Evolutionary conservation across 2,113 vertebrate genomes (phyloP), one percentile per base, ranked within the genome.

Genomic region (Origma solitaria): DNA sequence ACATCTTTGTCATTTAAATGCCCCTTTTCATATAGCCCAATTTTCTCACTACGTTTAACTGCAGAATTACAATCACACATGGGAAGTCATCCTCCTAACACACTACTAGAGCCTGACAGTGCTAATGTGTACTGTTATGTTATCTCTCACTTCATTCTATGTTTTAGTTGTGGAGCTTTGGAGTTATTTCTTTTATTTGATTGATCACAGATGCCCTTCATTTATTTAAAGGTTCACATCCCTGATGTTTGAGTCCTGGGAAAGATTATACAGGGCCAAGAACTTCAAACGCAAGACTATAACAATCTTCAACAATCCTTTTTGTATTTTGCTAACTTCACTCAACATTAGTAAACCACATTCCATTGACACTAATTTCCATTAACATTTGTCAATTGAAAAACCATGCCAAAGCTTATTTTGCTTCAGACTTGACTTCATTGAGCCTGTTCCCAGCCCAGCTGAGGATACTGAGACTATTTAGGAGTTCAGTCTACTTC

Each of bases 241-340:
- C 69, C 85, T 89, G 45, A 65, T 70, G 73, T 94, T 70, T 91
- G 78, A 89, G n/a, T 69, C 33, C 78, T 87, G 47, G 78, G 51
- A 91, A 91, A 84, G 33, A 87, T 82, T 73, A 62, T 31, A 84
- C 20, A 66, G 50, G 27, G n/a, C 78, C 78, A 94, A 35, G 51
- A 72, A 87, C 69, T 82, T 93, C 85, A 94, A 93, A 94, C 65
- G 82, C n/a, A 73, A 89, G n/a, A 93, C 37, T 86, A 3, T 25
- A 86, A 44, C 16, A 91, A 86, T 35, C 68, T 65, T 51, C 69
- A 76, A 65, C 0, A 9, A 81, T 61, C 77, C 45, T 44, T 81
- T 89, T 92, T 72, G 54, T 77, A 54, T 65, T 86, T 93, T 64
- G n/a, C 50, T 73, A 73, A 77, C 56, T 84, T 89, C 83, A 73